phyloP scores from a whole-genome alignment of 2,888 invertebrate genomes.

The Phlogophora meticulosa region DNA sequence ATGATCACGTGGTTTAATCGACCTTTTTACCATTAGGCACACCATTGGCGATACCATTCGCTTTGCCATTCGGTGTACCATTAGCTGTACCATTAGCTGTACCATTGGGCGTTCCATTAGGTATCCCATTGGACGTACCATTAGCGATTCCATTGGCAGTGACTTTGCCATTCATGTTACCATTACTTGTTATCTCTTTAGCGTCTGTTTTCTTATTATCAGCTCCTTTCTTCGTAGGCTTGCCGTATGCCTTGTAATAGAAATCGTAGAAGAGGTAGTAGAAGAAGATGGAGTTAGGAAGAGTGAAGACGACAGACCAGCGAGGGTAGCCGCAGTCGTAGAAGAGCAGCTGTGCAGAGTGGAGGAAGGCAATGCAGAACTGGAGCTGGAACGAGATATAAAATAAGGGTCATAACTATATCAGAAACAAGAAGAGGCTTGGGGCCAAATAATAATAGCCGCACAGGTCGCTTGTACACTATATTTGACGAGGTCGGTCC shows the following conservation, averaged over 20 bases:
- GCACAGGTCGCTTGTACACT: too few species aligned
- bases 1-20: slow-evolving; percentile 53
- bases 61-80: slow-evolving; percentile 57
- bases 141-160: slow-evolving; percentile 58
- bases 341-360: slow-evolving; percentile 96
- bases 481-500: too few species aligned
- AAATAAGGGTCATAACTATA: not conserved
- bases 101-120: slow-evolving; percentile 39
- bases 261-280: slow-evolving; percentile 98
- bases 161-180: slow-evolving; percentile 67
- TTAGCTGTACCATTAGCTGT: slow-evolving; percentile 60
- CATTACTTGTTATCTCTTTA: slow-evolving; percentile 68
- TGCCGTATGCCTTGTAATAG: slow-evolving; percentile 95
- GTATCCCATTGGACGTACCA: slow-evolving; percentile 57
- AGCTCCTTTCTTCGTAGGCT: slow-evolving; percentile 67
- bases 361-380: slow-evolving; percentile 96
- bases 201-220: slow-evolving; percentile 68
- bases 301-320: slow-evolving; percentile 95
- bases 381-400: slow-evolving; percentile 93
- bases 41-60: slow-evolving; percentile 62
- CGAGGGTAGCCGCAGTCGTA: slow-evolving; percentile 97
- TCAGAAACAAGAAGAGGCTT: not conserved
- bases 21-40: slow-evolving; percentile 62
- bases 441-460: too few species aligned
- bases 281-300: slow-evolving; percentile 98